Percentiles rank a stretch among this genome's conserved stretches.
These are phyloP conservation scores for Donacobius atricapilla DNA, from an alignment of 2,113 vertebrate species.

Conservation along the genomic window DNA sequence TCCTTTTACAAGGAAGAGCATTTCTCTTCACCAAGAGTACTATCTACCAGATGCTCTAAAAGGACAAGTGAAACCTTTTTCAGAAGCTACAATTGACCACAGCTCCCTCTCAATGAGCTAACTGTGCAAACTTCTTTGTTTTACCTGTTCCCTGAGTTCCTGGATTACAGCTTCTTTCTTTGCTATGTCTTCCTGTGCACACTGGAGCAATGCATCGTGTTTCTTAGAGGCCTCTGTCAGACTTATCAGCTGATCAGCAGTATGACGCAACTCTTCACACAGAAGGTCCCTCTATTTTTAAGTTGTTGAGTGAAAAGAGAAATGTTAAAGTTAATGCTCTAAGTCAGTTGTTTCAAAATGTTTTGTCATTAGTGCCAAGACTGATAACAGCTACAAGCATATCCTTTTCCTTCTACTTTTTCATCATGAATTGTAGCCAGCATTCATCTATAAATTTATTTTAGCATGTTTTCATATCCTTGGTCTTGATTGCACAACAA, in stretches of 20 bases:
- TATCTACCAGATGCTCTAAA: neutral
- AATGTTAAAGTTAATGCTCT: neutral
- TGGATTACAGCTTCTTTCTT: conserved; percentile 80
- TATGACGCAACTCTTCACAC: conserved; percentile 85
- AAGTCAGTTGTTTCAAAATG: neutral
- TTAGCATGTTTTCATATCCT: neutral
- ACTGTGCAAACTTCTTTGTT: neutral
- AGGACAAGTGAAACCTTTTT: neutral
- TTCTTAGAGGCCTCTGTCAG: conserved; percentile 87
- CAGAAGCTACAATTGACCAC: neutral
- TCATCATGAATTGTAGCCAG: neutral
- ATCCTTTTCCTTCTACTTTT: neutral
- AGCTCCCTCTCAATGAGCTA: neutral
- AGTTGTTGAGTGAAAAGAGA: neutral
- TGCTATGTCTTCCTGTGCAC: conserved; percentile 75
- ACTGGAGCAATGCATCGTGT: conserved; percentile 78
- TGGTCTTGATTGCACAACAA: neutral
- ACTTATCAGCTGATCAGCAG: conserved; percentile 84
- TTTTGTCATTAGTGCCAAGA: neutral
- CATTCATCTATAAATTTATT: neutral
- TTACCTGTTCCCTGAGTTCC: conserved; percentile 82
- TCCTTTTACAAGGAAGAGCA: neutral
- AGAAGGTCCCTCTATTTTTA: conserved; percentile 84
- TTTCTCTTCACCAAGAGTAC: neutral
- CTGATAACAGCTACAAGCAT: neutral